Base-by-base conservation (phyloP, 2,797 vertebrate genomes). In the Coranthus polyacanthus region DNA sequence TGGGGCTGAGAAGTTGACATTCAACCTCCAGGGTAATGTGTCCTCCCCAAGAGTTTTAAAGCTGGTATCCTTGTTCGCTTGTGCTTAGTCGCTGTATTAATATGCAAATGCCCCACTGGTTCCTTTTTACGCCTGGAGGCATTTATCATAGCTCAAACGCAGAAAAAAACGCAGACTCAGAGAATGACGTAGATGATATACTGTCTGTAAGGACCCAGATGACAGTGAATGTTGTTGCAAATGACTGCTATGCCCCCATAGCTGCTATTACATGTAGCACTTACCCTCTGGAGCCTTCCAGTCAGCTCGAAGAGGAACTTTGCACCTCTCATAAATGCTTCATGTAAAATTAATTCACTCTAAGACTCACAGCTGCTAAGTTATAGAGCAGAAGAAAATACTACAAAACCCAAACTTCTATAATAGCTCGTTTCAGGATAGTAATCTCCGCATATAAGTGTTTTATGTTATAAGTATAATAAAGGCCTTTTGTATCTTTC, bases 181-280 rank as follows among this genome's bases (percentile, higher is more conserved):
- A 45, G 12, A 13, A 17, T 12, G 15, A 44, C 2, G 7, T 6
- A 15, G 3, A 41, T 26, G 32, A 52, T 57, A 15, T 38, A 36
- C 12, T 38, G 38, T 17, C 18, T 45, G 10, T 69, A 72, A 39
- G 56, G 56, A 76, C 57, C n/a, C 21, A 24, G 43, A 38, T 16
- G 1, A 17, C 12, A 47, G 38, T 43, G 63, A 43, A 49, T 10
- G 9, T 61, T 15, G 24, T 29, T 66, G 22, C 15, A 41, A 53
- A 71, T 59, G 26, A 46, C 32, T 43, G 34, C 12, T 21, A 26
- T 12, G 1, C 44, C 49, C 55, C 26, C 41, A 22, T n/a, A 68
- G 24, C 49, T 51, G 44, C 52, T 55, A 22, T 59, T 16, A 34
- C 5, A 75, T 64, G 39, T 34, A 20, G 55, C 38, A 17, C 36